A percentile compares a stretch with the other conserved stretches of the same genome.
Conservation (phyloP, 2,113 vertebrate genomes). For the Romanogobio albipinnatus region DNA sequence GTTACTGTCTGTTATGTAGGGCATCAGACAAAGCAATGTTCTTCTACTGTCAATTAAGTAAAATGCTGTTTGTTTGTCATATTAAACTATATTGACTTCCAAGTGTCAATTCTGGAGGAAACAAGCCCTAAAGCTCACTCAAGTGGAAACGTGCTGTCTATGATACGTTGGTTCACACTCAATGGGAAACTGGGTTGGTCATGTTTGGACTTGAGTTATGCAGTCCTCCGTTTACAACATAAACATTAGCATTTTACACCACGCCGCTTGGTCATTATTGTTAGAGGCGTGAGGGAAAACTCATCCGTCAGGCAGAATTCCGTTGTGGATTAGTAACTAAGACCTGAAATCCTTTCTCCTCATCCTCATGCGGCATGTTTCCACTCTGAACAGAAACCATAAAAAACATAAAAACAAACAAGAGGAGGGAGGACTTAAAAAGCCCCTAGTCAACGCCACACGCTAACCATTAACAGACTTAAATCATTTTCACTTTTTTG, state of each 20-base stretch:
- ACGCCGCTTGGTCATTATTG: constrained; percentile 49
- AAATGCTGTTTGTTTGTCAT: neutral
- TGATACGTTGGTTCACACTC: neutral
- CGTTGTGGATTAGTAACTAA: constrained; percentile 75
- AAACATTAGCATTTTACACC: constrained; percentile 49
- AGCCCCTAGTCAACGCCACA: neutral
- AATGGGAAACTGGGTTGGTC: neutral
- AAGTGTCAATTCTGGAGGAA: neutral
- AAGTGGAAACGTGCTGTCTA: neutral
- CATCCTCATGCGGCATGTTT: constrained; percentile 48
- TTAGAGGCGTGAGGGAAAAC: constrained; percentile 48
- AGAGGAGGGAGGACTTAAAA: neutral
- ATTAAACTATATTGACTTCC: neutral
- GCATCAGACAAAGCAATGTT: neutral
- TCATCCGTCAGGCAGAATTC: constrained; percentile 67
- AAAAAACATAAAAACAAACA: constrained; percentile 30
- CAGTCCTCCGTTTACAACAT: constrained; percentile 34
- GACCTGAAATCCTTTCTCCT: constrained; percentile 64
- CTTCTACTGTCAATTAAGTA: neutral
- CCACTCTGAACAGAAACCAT: constrained; percentile 44
- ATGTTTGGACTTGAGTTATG: constrained; percentile 10
- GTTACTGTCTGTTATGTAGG: neutral
- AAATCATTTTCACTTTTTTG: neutral
- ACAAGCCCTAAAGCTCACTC: neutral
- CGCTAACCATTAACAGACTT: neutral